phyloP scores from a whole-genome alignment of 2,113 vertebrate genomes.

The Stigmatopora nigra region DNA sequence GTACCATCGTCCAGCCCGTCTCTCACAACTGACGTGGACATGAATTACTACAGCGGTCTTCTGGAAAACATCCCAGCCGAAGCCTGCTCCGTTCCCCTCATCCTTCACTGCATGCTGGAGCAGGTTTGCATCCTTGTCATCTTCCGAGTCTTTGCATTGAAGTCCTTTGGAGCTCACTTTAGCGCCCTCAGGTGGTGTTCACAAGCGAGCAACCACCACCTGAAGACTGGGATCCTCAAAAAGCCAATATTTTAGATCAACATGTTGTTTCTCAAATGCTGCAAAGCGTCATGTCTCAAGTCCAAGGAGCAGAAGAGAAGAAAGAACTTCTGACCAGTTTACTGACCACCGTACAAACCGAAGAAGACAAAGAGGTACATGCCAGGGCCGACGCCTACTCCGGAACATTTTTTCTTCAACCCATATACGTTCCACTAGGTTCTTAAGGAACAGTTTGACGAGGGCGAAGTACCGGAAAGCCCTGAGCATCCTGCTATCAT shows the following conservation, averaged over 20 bases:
- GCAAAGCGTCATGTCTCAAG: slow-evolving; percentile 70
- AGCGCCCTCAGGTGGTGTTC: slow-evolving; percentile 70
- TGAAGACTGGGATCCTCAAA: slow-evolving; percentile 28
- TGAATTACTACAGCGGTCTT: slow-evolving; percentile 78
- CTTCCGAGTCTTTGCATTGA: not conserved
- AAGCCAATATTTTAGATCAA: slow-evolving; percentile 17
- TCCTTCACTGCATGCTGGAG: slow-evolving; percentile 82
- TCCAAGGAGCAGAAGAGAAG: slow-evolving; percentile 57
- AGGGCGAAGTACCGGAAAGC: slow-evolving; percentile 20
- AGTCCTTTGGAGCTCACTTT: not conserved
- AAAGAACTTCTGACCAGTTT: slow-evolving; percentile 35
- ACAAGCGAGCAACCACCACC: slow-evolving; percentile 63
- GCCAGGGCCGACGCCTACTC: not conserved
- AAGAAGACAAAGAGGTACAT: slow-evolving; percentile 70
- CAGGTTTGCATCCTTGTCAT: slow-evolving; percentile 72
- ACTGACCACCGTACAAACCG: slow-evolving; percentile 8
- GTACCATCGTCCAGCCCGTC: not conserved
- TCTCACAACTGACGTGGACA: slow-evolving; percentile 65
- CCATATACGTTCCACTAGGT: slow-evolving; percentile 27
- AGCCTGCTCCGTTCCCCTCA: slow-evolving; percentile 75
- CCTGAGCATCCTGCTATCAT: slow-evolving; percentile 66
- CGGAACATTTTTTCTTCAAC: not conserved
- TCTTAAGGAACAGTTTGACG: slow-evolving; percentile 38
- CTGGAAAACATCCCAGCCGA: slow-evolving; percentile 76
- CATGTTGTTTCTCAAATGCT: slow-evolving; percentile 68